phyloP scores from a whole-genome alignment of 1,140 invertebrate genomes.

The Brachionus plicatilis region DNA sequence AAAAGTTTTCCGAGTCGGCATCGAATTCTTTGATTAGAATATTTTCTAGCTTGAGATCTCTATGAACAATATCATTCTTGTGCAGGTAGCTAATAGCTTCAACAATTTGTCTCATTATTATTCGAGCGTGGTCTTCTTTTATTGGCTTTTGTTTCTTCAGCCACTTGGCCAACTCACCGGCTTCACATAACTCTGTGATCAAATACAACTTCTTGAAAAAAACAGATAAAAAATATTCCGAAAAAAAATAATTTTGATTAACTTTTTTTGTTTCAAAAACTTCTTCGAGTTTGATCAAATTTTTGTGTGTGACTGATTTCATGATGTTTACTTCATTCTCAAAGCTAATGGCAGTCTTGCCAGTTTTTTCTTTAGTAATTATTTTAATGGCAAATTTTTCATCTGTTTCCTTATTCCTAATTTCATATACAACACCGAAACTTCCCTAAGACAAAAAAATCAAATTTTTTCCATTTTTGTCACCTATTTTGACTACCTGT shows the following conservation, averaged over 20 bases:
- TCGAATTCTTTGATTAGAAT: slow-evolving; percentile 58
- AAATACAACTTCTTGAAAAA: slow-evolving; percentile 50
- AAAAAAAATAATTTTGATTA: neutral
- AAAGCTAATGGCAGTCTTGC: slow-evolving; percentile 49
- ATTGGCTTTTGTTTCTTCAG: slow-evolving; percentile 50
- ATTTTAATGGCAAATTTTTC: slow-evolving; percentile 59
- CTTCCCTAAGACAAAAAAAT: slow-evolving; percentile 46
- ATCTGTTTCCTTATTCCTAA: slow-evolving; percentile 51
- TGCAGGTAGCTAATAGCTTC: slow-evolving; percentile 60
- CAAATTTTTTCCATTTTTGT: neutral
- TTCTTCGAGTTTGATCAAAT: slow-evolving; percentile 59
- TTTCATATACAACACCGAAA: slow-evolving; percentile 59
- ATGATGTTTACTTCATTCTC: slow-evolving; percentile 60
- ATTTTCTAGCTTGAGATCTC: slow-evolving; percentile 62
- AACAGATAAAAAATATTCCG: slow-evolving; percentile 28
- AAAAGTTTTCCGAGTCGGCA: slow-evolving; percentile 54
- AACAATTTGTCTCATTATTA: slow-evolving; percentile 56
- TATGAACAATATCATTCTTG: slow-evolving; percentile 61
- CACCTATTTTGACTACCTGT: slow-evolving; percentile 42
- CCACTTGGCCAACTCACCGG: slow-evolving; percentile 54
- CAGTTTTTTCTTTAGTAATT: slow-evolving; percentile 56
- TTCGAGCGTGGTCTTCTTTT: slow-evolving; percentile 55
- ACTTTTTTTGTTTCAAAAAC: slow-evolving; percentile 59
- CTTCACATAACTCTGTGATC: slow-evolving; percentile 58
- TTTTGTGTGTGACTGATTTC: slow-evolving; percentile 59